Conservation (phyloP, 2,888 invertebrate genomes). For the Epinotia ramella region DNA sequence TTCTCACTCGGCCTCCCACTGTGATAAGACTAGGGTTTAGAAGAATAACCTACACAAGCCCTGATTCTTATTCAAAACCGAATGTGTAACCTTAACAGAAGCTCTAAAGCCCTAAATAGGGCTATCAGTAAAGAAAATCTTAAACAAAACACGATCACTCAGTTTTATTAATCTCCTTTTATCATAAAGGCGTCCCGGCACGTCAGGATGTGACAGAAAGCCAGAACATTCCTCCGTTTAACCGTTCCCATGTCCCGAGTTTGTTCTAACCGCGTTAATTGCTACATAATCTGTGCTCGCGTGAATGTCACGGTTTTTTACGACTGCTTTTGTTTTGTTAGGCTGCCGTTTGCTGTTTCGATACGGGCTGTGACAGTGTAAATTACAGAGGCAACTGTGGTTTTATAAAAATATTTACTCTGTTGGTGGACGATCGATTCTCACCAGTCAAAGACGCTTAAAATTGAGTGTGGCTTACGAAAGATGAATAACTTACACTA, state of each 20-base stretch:
- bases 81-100: too few species aligned
- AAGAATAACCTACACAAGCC: neutral
- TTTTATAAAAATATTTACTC: neutral
- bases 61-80: neutral
- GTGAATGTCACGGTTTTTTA: conserved; percentile 59
- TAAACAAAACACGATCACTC: conserved; percentile 22
- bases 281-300: conserved; percentile 72
- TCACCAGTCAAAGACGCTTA: neutral
- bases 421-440: neutral
- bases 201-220: conserved; percentile 34
- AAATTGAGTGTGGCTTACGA: neutral
- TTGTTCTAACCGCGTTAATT: conserved; percentile 74
- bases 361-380: conserved; percentile 49
- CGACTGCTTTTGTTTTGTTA: conserved; percentile 50
- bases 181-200: conserved; percentile 23
- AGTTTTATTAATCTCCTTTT: conserved; percentile 16
- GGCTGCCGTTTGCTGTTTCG: conserved; percentile 52
- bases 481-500: too few species aligned
- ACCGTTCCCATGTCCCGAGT: conserved; percentile 66
- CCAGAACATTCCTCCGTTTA: conserved; percentile 32
- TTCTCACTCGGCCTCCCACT: neutral
- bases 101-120: neutral
- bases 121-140: neutral
- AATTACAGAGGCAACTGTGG: conserved; percentile 5
- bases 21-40: neutral